Evolutionary conservation across 2,113 vertebrate genomes (phyloP).

Genomic region (Lota lota): DNA sequence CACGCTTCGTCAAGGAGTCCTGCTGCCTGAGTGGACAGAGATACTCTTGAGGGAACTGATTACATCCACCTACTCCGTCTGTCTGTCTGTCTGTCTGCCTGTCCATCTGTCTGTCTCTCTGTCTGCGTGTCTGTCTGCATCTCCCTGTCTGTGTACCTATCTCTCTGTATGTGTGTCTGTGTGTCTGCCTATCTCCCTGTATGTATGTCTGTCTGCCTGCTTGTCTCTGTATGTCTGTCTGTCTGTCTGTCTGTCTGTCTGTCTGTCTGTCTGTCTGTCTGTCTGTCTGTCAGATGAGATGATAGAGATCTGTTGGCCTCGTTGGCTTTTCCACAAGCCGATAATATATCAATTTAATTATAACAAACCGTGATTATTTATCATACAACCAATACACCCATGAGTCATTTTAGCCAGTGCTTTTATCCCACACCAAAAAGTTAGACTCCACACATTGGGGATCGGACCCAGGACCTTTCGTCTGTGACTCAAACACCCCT

Average conservation of each 20-base stretch:
- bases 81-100: not conserved
- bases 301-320: too few species aligned
- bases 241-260: too few species aligned
- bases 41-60: not conserved
- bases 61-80: conserved; percentile 19
- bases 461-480: too few species aligned
- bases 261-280: not conserved
- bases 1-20: not conserved
- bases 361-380: too few species aligned
- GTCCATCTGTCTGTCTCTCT: not conserved
- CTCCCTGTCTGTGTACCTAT: not conserved
- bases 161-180: not conserved
- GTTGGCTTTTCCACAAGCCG: too few species aligned
- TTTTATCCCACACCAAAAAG: too few species aligned
- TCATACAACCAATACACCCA: too few species aligned
- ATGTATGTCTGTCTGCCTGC: too few species aligned
- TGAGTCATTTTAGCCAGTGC: too few species aligned
- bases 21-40: not conserved
- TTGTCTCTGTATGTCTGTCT: too few species aligned
- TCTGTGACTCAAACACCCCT: not conserved
- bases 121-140: not conserved
- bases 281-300: not conserved
- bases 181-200: not conserved
- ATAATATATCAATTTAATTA: too few species aligned
- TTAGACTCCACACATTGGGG: too few species aligned